Conservation (phyloP, 2,888 invertebrate species). For the Acanthoscelides obtectus region DNA sequence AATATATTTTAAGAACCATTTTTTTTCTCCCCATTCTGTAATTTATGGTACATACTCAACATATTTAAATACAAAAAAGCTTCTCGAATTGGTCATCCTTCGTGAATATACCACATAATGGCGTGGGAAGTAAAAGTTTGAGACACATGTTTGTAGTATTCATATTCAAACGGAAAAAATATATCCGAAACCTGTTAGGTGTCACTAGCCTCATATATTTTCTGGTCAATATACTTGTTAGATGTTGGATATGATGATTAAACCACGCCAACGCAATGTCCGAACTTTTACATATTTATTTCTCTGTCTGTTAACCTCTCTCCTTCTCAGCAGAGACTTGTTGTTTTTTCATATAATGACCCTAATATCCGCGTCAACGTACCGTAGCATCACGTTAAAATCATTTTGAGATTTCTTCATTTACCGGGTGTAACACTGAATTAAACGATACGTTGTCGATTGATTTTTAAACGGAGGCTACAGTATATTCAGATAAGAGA, state of each 20-base stretch:
- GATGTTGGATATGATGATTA: not conserved
- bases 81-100: too few relatives aligned
- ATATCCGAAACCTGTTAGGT: not conserved
- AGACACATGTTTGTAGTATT: too few relatives aligned
- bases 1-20: too few relatives aligned
- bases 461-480: too few relatives aligned
- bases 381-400: not conserved
- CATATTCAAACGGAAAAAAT: not conserved
- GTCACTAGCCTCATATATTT: not conserved
- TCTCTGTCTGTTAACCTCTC: not conserved
- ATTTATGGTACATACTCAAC: too few relatives aligned
- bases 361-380: not conserved
- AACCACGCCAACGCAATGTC: not conserved
- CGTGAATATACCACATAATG: too few relatives aligned
- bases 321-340: not conserved
- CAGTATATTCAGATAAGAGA: too few relatives aligned
- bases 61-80: too few relatives aligned
- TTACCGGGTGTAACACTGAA: not conserved
- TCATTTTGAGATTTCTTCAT: not conserved
- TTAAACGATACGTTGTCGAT: too few relatives aligned
- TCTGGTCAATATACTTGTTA: not conserved
- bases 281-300: not conserved
- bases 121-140: too few relatives aligned
- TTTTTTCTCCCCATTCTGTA: too few relatives aligned
- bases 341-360: not conserved